Evolutionary conservation across 2,888 invertebrate genomes (phyloP).

Genomic region (Apodemia hepburni): DNA sequence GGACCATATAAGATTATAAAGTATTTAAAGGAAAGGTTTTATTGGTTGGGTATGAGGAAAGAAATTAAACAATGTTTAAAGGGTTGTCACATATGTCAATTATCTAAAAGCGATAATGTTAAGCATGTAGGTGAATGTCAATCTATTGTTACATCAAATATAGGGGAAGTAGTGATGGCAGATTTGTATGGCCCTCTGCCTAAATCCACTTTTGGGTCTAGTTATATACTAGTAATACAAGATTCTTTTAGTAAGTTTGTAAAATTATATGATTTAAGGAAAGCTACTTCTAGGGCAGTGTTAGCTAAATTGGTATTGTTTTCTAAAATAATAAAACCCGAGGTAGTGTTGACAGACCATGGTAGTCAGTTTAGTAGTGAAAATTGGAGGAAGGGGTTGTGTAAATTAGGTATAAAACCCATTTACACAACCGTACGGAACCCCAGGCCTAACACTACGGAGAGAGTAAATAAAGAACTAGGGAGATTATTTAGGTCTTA

Average conservation of each 20-base stretch:
- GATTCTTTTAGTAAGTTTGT: slow-evolving; percentile 22
- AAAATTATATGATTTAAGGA: slow-evolving; percentile 11
- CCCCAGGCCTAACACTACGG: slow-evolving; percentile 31
- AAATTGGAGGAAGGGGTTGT: slow-evolving; percentile 19
- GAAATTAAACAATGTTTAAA: slow-evolving; percentile 24
- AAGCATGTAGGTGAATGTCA: slow-evolving; percentile 26
- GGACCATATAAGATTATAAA: slow-evolving; percentile 31
- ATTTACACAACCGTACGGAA: slow-evolving; percentile 32
- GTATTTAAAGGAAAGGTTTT: slow-evolving; percentile 31
- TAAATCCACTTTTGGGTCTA: slow-evolving; percentile 25
- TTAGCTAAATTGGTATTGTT: slow-evolving; percentile 23
- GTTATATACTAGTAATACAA: slow-evolving; percentile 24
- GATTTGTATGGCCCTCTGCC: slow-evolving; percentile 32
- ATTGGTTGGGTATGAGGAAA: slow-evolving; percentile 27
- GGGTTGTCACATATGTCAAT: slow-evolving; percentile 32
- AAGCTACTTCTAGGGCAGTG: slow-evolving; percentile 20
- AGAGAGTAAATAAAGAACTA: slow-evolving; percentile 32
- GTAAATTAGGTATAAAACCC: slow-evolving; percentile 17
- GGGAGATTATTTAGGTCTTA: slow-evolving; percentile 31
- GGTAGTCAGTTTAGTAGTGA: slow-evolving; percentile 27
- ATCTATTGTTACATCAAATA: slow-evolving; percentile 25
- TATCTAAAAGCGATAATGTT: slow-evolving; percentile 25
- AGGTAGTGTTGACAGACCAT: slow-evolving; percentile 29
- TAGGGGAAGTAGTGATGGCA: slow-evolving; percentile 33
- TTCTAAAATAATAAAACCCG: slow-evolving; percentile 24